Conservation (phyloP, 2,888 invertebrate genomes). For the Pheosia tremula region DNA sequence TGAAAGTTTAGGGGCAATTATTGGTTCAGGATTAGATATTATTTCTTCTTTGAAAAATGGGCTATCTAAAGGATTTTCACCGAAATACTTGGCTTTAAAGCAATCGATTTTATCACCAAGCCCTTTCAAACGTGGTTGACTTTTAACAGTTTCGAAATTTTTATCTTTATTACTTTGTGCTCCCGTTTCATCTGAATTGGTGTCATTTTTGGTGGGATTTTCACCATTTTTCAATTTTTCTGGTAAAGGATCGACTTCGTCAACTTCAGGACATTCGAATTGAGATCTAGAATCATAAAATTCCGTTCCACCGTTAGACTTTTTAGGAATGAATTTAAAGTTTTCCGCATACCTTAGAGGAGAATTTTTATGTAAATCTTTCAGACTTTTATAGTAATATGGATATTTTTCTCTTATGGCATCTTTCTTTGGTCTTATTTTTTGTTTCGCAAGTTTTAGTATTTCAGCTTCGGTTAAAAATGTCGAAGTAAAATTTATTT, state of each 20-base stretch:
- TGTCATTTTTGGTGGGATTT: constrained; percentile 60
- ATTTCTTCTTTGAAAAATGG: constrained; percentile 87
- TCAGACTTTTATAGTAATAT: constrained; percentile 81
- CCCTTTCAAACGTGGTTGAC: constrained; percentile 82
- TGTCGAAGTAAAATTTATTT: constrained; percentile 61
- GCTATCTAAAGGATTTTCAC: constrained; percentile 89
- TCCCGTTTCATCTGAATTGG: constrained; percentile 47
- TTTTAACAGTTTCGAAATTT: constrained; percentile 53
- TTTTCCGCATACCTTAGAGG: constrained; percentile 88
- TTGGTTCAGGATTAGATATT: constrained; percentile 77
- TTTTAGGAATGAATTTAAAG: constrained; percentile 85
- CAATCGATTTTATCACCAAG: constrained; percentile 91
- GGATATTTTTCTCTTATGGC: constrained; percentile 85
- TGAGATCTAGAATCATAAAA: constrained; percentile 88
- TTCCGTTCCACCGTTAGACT: constrained; percentile 87
- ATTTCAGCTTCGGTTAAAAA: constrained; percentile 57
- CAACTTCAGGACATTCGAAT: constrained; percentile 81
- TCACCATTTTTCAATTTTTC: constrained; percentile 70
- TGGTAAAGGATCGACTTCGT: constrained; percentile 82
- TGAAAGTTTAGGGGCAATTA: constrained; percentile 49
- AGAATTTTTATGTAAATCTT: constrained; percentile 79
- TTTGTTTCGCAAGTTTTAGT: constrained; percentile 44
- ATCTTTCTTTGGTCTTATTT: constrained; percentile 38
- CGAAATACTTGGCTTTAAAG: constrained; percentile 90
- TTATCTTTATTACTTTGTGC: constrained; percentile 48